Evolutionary conservation across 2,888 invertebrate genomes (phyloP), one percentile per base, ranked within the genome.

Genomic region (Notodonta dromedarius): DNA sequence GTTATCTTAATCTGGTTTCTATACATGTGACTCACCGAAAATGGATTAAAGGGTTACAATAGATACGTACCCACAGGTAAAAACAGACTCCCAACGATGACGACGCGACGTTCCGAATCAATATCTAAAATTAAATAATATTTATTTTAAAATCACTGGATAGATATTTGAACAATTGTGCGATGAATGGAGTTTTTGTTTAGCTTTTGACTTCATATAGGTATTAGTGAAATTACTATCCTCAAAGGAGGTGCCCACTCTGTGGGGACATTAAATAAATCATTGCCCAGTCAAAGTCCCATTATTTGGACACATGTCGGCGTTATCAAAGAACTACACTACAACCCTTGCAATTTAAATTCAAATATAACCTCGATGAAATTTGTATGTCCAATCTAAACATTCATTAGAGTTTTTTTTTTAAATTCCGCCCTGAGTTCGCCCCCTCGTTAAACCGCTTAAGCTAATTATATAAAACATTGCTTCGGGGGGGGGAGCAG

Each of bases 401-500:
- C 92, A 91, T 91, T 93, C 83, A 91, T 92, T 91, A 90, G 74
- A 82, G 74, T 65, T 70, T 69, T 76, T 86, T n/a, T 86, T 84
- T 83, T 71, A 80, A 86, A 89, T 81, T 84, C 82, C 78, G 77
- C 83, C 80, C 81, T 80, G 82, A 66, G 73, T 57, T n/a, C 67
- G 65, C 74, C 83, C 91, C 89, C 85, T 85, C 75, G 83, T 86
- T 89, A 89, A 91, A 88, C 87, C 87, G 89, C 91, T 91, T 91
- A 88, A 87, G 89, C 90, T 93, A 93, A 93, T 93, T 91, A 91
- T 84, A 89, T 89, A 87, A 86, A 91, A 90, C 89, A 89, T 87
- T 83, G 85, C 64, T 64, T 39, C 51, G 72, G 73, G 66, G 76
- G 74, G 83, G 71, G n/a, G n/a, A n/a, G 84, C 80, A 82, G 81